These are phyloP conservation scores for Rhombomys opimus DNA, from an alignment of 2,113 vertebrate species.

Conservation along the genomic window DNA sequence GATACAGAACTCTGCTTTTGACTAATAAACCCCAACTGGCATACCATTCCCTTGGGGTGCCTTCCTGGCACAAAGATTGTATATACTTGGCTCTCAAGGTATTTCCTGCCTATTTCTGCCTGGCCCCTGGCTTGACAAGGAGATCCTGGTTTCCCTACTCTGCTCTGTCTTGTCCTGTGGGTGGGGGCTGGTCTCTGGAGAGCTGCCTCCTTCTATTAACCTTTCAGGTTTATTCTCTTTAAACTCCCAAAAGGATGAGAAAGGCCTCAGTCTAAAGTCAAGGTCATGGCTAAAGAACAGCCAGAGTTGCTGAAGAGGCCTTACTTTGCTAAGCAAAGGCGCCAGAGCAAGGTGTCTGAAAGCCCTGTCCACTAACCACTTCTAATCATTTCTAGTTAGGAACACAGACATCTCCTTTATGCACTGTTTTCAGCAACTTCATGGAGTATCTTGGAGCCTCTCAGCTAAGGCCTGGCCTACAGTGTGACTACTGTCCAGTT, in stretches of 20 bases:
- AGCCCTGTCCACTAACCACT: background rate
- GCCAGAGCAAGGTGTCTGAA: background rate
- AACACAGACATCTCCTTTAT: background rate
- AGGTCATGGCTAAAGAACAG: background rate
- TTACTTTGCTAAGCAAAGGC: background rate
- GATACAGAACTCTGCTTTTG: background rate
- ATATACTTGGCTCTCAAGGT: background rate
- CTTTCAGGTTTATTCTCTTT: background rate
- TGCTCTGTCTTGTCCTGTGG: background rate
- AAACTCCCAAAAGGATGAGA: background rate
- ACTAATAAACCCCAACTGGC: background rate
- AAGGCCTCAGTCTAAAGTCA: background rate
- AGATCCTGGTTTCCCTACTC: background rate
- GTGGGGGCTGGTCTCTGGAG: background rate
- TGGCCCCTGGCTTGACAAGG: background rate
- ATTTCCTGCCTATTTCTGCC: background rate
- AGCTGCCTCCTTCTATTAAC: background rate
- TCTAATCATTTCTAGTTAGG: background rate
- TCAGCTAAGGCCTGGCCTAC: background rate
- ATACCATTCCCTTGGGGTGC: background rate
- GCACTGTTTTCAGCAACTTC: background rate
- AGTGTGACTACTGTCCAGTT: background rate
- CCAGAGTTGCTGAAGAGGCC: background rate
- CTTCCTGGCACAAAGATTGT: background rate
- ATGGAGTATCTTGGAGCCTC: background rate